Conservation (phyloP, 2,113 vertebrate genomes). For the Hystrix brachyura region DNA sequence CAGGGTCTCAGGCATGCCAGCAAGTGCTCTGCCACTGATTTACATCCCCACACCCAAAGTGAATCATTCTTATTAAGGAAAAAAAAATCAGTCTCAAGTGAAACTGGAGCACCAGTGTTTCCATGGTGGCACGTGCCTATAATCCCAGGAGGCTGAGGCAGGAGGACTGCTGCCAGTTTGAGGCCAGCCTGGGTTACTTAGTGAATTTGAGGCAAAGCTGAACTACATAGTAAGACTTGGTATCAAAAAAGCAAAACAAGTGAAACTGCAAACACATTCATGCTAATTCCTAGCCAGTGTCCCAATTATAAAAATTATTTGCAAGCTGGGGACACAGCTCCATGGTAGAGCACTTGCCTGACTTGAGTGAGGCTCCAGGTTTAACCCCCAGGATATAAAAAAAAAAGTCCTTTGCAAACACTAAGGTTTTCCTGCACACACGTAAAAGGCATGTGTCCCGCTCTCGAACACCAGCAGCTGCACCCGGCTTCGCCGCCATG, state of each 20-base stretch:
- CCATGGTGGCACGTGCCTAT: not conserved
- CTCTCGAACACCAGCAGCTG: not conserved
- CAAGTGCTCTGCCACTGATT: not conserved
- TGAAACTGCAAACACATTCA: not conserved
- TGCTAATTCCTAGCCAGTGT: not conserved
- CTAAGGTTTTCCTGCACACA: not conserved
- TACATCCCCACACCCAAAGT: not conserved
- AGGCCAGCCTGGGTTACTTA: not conserved
- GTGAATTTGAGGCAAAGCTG: not conserved
- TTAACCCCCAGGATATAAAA: not conserved
- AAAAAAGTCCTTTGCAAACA: not conserved
- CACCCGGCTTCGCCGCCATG: rapidly evolving
- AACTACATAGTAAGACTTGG: not conserved
- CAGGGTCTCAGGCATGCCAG: not conserved
- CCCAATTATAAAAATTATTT: not conserved
- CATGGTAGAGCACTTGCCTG: not conserved
- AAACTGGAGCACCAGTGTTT: not conserved
- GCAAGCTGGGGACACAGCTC: not conserved
- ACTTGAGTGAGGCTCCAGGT: not conserved
- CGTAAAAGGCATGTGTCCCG: not conserved
- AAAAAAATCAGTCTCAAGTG: not conserved
- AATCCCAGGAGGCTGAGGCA: not conserved
- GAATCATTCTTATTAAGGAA: not conserved
- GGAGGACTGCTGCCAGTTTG: not conserved
- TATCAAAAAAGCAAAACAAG: not conserved